phyloP scores from a whole-genome alignment of 2,888 invertebrate species.

The Folsomia candida region DNA sequence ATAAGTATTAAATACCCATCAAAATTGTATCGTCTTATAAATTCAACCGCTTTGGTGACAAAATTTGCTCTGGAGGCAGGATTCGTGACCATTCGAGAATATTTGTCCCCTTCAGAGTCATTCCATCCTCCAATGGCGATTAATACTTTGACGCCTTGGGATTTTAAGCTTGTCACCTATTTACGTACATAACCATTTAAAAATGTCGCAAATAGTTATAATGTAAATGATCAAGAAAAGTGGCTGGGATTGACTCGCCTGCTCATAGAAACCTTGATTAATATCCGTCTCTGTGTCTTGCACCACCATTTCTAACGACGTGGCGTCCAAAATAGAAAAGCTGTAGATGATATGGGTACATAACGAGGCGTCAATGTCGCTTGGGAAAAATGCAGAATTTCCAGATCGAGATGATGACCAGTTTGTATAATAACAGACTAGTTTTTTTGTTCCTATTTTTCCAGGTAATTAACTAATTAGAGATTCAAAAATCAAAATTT shows the following conservation, averaged over 20 bases:
- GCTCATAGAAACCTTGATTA: neutral
- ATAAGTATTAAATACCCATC: too few relatives aligned
- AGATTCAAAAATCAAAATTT: neutral
- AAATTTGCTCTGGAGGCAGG: slow-evolving; percentile 57
- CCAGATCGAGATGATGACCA: slow-evolving; percentile 89
- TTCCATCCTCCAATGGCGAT: slow-evolving; percentile 94
- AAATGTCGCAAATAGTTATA: too few relatives aligned
- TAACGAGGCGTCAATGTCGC: slow-evolving; percentile 75
- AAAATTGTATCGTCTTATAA: slow-evolving; percentile 56
- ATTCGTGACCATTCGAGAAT: slow-evolving; percentile 72
- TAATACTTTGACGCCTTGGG: slow-evolving; percentile 72
- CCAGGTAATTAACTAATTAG: neutral
- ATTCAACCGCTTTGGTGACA: slow-evolving; percentile 46
- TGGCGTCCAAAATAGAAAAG: slow-evolving; percentile 79
- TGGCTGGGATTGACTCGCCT: too few relatives aligned
- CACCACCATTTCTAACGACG: slow-evolving; percentile 49
- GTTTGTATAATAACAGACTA: slow-evolving; percentile 87
- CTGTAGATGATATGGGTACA: slow-evolving; percentile 93
- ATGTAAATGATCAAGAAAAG: too few relatives aligned
- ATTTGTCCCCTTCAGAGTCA: slow-evolving; percentile 85
- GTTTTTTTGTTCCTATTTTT: slow-evolving; percentile 60
- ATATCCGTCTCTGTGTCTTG: neutral
- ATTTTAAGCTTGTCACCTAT: slow-evolving; percentile 69
- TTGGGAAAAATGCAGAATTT: slow-evolving; percentile 74
- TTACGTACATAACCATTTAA: slow-evolving; percentile 82